A percentile compares a stretch with the other conserved stretches of the same genome.
These are phyloP conservation scores for Ephydatia muelleri DNA, from an alignment of 37 sponge, comb jelly and placozoan genomes.

Conservation along the genomic window DNA sequence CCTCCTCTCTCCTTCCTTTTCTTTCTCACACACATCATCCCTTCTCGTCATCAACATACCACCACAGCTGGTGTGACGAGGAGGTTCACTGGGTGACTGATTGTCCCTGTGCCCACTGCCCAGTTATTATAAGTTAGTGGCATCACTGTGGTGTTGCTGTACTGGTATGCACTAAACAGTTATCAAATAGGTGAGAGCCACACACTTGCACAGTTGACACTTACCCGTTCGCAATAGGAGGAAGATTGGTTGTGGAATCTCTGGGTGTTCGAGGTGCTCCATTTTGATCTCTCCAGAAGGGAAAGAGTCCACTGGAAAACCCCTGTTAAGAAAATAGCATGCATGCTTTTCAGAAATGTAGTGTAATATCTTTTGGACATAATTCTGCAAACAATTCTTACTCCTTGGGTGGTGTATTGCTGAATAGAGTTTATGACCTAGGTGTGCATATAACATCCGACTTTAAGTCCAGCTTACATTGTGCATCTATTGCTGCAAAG, in stretches of 20 bases:
- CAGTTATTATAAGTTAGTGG: slow-evolving; percentile 41
- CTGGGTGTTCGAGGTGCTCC: slow-evolving; percentile 75
- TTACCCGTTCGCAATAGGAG: slow-evolving; percentile 23
- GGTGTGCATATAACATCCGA: too few relatives aligned
- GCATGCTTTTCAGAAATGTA: background rate
- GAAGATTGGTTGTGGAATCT: slow-evolving; percentile 15
- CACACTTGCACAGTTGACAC: slow-evolving; percentile 13
- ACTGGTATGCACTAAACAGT: background rate
- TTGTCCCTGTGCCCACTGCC: slow-evolving; percentile 12
- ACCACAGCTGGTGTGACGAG: slow-evolving; percentile 64
- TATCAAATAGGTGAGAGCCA: background rate
- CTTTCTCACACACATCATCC: too few relatives aligned
- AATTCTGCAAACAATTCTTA: too few relatives aligned
- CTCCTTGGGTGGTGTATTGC: too few relatives aligned
- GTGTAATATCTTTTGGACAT: too few relatives aligned
- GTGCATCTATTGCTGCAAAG: too few relatives aligned
- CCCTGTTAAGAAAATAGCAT: too few relatives aligned
- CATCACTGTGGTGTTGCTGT: slow-evolving; percentile 17
- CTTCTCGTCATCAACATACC: slow-evolving; percentile 20
- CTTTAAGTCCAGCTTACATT: too few relatives aligned
- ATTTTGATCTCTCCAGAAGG: slow-evolving; percentile 72
- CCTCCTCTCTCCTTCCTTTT: too few relatives aligned
- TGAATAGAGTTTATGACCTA: too few relatives aligned
- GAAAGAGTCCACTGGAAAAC: slow-evolving; percentile 52
- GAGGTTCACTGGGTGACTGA: slow-evolving; percentile 26